phyloP scores from a whole-genome alignment of 2,888 invertebrate genomes.

The Mesorhabditis sp. region DNA sequence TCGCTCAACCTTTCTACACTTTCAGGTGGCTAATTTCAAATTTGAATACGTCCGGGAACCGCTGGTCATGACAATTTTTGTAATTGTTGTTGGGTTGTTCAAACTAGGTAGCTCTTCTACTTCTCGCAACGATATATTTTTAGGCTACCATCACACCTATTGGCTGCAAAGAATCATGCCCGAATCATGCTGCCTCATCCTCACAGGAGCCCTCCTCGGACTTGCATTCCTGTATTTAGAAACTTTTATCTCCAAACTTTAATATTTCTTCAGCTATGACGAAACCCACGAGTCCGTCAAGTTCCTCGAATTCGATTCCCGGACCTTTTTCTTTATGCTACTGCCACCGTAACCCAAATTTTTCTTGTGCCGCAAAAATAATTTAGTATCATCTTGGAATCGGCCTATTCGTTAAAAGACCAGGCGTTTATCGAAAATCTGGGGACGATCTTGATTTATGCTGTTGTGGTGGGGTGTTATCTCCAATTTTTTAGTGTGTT shows the following conservation, averaged over 20 bases:
- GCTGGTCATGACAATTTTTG: slow-evolving; percentile 62
- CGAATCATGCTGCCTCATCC: slow-evolving; percentile 62
- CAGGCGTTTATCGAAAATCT: slow-evolving; percentile 64
- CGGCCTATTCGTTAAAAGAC: slow-evolving; percentile 65
- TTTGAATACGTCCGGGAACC: slow-evolving; percentile 59
- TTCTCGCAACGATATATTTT: slow-evolving; percentile 10
- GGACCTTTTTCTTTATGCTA: slow-evolving; percentile 63
- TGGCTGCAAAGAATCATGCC: slow-evolving; percentile 39
- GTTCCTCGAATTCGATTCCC: slow-evolving; percentile 59
- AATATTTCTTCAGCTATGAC: slow-evolving; percentile 27
- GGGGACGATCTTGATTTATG: slow-evolving; percentile 64
- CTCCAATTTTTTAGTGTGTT: slow-evolving; percentile 12
- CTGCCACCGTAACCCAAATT: slow-evolving; percentile 62
- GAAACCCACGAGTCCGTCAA: slow-evolving; percentile 36
- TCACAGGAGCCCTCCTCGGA: slow-evolving; percentile 62
- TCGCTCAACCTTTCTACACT: background rate
- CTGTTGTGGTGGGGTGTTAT: slow-evolving; percentile 62
- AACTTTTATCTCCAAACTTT: background rate
- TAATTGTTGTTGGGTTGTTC: slow-evolving; percentile 63
- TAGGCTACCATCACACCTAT: slow-evolving; percentile 48
- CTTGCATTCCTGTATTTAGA: slow-evolving; percentile 60
- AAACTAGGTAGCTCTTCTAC: slow-evolving; percentile 60
- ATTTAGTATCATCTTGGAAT: slow-evolving; percentile 62
- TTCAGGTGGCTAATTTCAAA: slow-evolving; percentile 39
- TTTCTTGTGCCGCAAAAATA: background rate